Conservation (phyloP, 2,113 vertebrate species). For the Phrynosoma blainvillii region DNA sequence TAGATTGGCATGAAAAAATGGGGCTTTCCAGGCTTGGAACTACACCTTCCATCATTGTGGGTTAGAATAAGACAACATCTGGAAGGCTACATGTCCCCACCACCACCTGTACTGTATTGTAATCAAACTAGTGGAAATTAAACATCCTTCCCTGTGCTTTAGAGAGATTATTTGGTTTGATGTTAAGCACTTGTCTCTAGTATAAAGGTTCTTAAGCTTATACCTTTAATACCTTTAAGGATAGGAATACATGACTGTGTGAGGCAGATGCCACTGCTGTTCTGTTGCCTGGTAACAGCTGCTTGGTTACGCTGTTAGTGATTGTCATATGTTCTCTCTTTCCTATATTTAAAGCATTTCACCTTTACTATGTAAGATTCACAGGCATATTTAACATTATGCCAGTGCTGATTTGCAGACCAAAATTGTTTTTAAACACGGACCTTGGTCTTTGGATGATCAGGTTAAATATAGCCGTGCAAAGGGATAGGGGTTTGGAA, state of each 20-base stretch:
- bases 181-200: neutral
- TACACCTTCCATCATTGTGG: no score
- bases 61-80: no score
- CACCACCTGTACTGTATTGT: neutral
- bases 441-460: neutral
- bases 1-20: no score
- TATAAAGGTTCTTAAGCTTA: neutral
- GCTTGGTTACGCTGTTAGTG: neutral
- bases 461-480: neutral
- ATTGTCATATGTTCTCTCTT: constrained; percentile 15
- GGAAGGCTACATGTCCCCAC: neutral
- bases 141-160: neutral
- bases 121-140: neutral
- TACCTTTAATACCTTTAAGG: neutral
- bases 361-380: constrained; percentile 12
- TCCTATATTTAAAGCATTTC: neutral
- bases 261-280: neutral
- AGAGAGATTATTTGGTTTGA: neutral
- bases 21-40: no score
- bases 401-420: neutral
- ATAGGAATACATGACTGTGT: neutral
- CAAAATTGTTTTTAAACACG: neutral
- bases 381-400: constrained; percentile 7
- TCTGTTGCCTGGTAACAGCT: constrained; percentile 43
- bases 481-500: neutral